phyloP scores from a whole-genome alignment of 2,113 vertebrate species.

The Barbus barbus region DNA sequence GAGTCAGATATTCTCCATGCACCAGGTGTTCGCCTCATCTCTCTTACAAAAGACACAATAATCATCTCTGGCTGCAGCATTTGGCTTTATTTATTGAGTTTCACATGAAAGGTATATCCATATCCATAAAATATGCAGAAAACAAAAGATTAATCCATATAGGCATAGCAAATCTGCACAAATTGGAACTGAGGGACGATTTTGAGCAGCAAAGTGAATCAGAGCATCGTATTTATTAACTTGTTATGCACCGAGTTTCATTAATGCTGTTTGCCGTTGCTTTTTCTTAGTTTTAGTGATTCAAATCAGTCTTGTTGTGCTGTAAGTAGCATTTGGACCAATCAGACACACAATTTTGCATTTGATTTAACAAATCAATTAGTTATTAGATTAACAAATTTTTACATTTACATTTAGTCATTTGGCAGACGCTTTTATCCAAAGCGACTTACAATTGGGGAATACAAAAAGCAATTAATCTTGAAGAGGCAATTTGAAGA shows the following conservation, averaged over 20 bases:
- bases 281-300: background rate
- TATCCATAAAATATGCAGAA: background rate
- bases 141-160: constrained; percentile 8
- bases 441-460: too few relatives aligned
- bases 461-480: too few relatives aligned
- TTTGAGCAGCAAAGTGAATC: background rate
- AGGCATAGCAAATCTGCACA: background rate
- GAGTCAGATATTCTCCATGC: background rate
- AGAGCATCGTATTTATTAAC: background rate
- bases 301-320: background rate
- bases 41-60: background rate
- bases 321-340: too few relatives aligned
- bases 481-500: too few relatives aligned
- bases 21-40: background rate
- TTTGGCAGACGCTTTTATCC: too few relatives aligned
- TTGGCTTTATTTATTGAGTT: background rate
- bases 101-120: background rate
- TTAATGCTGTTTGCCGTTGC: too few relatives aligned
- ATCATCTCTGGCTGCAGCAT: background rate
- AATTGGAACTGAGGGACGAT: background rate
- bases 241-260: too few relatives aligned
- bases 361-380: too few relatives aligned
- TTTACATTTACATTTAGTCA: too few relatives aligned
- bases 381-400: too few relatives aligned
- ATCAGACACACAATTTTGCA: too few relatives aligned